Base-by-base conservation (phyloP, 2,113 vertebrate species). In the Micronycteris hirsuta region DNA sequence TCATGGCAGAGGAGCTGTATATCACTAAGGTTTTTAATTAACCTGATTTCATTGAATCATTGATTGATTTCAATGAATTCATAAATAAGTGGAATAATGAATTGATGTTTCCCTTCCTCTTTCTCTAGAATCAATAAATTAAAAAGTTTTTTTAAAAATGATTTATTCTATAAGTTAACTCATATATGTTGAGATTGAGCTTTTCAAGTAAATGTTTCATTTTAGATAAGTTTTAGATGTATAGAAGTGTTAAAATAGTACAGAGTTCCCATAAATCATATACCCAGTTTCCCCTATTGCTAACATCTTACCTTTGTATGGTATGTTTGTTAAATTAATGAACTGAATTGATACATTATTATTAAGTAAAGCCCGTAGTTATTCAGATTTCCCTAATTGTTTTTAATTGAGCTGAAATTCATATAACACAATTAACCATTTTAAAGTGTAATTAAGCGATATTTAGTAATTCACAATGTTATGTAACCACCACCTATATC, bases 21-120 rank as follows among this genome's bases (percentile, higher is more conserved):
- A 84, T 71, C n/a, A 94, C 65, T 88, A 22, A 67, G 13, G 13
- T 84, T 94, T 91, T 85, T 85, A 82, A 90, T 82, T 74, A 92
- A 71, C 10, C 28, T 28, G 36, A 67, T 90, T 94, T 90, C 76
- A 90, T 86, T n/a, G n/a, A n/a, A n/a, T n/a, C n/a, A n/a, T n/a
- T n/a, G n/a, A n/a, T n/a, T n/a, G n/a, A n/a, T n/a, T n/a, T n/a
- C n/a, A 61, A 61, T 61, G 24, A 61, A 61, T 26, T 24, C 10
- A 28, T 61, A 26, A 61, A 61, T 61, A 56, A 56, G 54, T 56
- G 54, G 54, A 24, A 56, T 20, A 56, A 24, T 56, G 54, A 56
- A 24, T 56, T 4, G 24, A 61, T 12, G 24, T 61, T 61, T 61
- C 58, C 24, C 58, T 61, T 28, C 17, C 52, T 54, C 52, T 56